A percentile compares a stretch with the other conserved stretches of the same genome.
Evolutionary conservation across 1,140 invertebrate species (phyloP).

Genomic region (Rhynchophorus ferrugineus): DNA sequence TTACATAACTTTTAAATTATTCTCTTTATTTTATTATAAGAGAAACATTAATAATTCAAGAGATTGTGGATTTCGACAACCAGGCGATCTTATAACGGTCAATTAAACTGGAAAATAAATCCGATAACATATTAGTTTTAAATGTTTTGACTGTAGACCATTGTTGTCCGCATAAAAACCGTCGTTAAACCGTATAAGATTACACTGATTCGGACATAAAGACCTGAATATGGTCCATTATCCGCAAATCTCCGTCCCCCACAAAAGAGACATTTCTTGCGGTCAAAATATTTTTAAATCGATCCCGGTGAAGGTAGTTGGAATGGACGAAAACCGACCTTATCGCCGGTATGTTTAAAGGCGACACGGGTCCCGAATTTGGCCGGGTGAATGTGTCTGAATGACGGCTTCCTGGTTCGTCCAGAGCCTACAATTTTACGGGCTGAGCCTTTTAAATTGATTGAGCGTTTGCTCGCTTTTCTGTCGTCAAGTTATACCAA

Average conservation of each 20-base stretch:
- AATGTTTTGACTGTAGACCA: constrained; percentile 31
- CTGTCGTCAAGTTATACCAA: too few species aligned
- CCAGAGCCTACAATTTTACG: background rate
- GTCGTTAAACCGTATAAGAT: constrained; percentile 35
- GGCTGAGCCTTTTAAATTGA: constrained; percentile 11
- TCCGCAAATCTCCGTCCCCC: constrained; percentile 28
- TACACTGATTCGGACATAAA: constrained; percentile 35
- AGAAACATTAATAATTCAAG: too few species aligned
- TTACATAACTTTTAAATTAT: too few species aligned
- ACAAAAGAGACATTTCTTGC: constrained; percentile 29
- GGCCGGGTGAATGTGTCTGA: constrained; percentile 28
- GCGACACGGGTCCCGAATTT: constrained; percentile 2
- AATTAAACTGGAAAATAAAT: background rate
- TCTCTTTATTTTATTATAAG: too few species aligned
- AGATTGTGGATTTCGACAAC: too few species aligned
- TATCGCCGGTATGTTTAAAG: constrained; percentile 5
- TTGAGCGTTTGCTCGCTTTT: too few species aligned
- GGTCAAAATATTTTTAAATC: constrained; percentile 38
- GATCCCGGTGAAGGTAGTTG: constrained; percentile 25
- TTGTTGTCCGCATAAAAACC: constrained; percentile 22
- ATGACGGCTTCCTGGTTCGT: constrained; percentile 20
- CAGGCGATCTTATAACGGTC: too few species aligned
- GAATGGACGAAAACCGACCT: constrained; percentile 15
- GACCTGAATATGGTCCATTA: constrained; percentile 34
- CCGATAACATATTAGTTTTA: constrained; percentile 25